These are phyloP conservation scores for Poecilia velifera DNA, from an alignment of 2,797 vertebrate genomes.

Conservation along the genomic window DNA sequence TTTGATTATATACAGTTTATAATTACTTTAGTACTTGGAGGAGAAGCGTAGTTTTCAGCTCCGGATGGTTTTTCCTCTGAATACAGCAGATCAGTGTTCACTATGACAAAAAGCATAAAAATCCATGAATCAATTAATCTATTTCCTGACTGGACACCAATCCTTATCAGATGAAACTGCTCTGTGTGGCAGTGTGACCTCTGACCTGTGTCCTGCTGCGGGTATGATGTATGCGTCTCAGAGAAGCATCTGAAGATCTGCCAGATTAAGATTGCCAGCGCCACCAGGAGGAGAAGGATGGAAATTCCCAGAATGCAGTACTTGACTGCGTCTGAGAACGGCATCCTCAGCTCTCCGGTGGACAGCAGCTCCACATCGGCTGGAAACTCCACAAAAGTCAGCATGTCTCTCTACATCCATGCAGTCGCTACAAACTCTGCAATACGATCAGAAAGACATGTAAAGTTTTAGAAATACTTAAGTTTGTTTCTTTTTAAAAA, in stretches of 20 bases:
- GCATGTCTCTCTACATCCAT: conserved; percentile 32
- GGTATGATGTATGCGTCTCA: conserved; percentile 1
- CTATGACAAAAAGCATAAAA: conserved; percentile 40
- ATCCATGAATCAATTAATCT: neutral
- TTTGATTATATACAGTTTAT: fast-evolving
- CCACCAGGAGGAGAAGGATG: conserved; percentile 72
- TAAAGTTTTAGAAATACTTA: neutral
- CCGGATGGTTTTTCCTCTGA: conserved; percentile 25
- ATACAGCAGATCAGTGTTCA: conserved; percentile 40
- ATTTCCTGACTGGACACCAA: neutral
- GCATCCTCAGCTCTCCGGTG: conserved; percentile 56
- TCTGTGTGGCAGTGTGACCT: neutral
- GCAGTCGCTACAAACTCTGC: conserved; percentile 19
- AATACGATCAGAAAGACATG: conserved; percentile 7
- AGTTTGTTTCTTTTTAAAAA: neutral
- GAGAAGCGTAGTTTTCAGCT: conserved; percentile 28
- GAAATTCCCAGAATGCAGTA: conserved; percentile 77
- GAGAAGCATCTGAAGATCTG: conserved; percentile 75
- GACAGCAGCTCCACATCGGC: conserved; percentile 12
- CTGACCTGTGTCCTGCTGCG: conserved; percentile 45
- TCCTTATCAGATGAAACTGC: neutral
- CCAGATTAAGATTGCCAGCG: conserved; percentile 79
- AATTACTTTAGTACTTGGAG: conserved; percentile 59
- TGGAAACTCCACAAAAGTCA: conserved; percentile 39
- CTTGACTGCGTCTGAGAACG: conserved; percentile 74